Base-by-base conservation (phyloP, 2,888 invertebrate genomes). In the Ethmia dodecea region DNA sequence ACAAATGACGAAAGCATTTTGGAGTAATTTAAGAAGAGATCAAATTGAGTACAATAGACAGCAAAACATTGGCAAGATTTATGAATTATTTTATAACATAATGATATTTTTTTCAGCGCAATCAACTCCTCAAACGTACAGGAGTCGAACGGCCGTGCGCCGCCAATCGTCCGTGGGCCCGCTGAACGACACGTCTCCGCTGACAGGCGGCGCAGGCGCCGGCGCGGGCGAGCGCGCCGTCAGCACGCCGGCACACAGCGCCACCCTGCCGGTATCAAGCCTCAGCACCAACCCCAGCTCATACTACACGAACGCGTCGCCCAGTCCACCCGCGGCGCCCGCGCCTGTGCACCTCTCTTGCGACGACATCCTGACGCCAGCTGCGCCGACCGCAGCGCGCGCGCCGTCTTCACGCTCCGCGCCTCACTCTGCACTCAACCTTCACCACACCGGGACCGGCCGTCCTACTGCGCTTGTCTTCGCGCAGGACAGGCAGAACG, bases 61-160 rank as follows among this genome's bases (percentile, higher is more conserved):
- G n/a, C n/a, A n/a, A n/a, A n/a, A n/a, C n/a, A n/a, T n/a, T n/a
- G n/a, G n/a, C n/a, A n/a, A n/a, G n/a, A n/a, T n/a, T n/a, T n/a
- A n/a, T n/a, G n/a, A n/a, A n/a, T n/a, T n/a, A n/a, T n/a, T n/a
- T n/a, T n/a, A n/a, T n/a, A n/a, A n/a, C n/a, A n/a, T n/a, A n/a
- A n/a, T n/a, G n/a, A n/a, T n/a, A n/a, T n/a, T n/a, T n/a, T n/a
- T 88, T 88, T 35, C 86, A 89, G 89, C 89, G 35, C 89, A 89
- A 78, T 89, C 89, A 13, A 89, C 89, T 31, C 89, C 90, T 13
- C 89, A 86, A 58, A 84, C 90, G 43, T 87, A 88, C 46, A 84
- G 89, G 51, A 86, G 89, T 42, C 80, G 89, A 34, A 83, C 87
- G 30, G 89, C 88, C 10, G 89, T 90, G 34, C 79, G 89, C 10